Conservation (phyloP, 2,797 vertebrate species). For the Dicrostonyx torquatus region DNA sequence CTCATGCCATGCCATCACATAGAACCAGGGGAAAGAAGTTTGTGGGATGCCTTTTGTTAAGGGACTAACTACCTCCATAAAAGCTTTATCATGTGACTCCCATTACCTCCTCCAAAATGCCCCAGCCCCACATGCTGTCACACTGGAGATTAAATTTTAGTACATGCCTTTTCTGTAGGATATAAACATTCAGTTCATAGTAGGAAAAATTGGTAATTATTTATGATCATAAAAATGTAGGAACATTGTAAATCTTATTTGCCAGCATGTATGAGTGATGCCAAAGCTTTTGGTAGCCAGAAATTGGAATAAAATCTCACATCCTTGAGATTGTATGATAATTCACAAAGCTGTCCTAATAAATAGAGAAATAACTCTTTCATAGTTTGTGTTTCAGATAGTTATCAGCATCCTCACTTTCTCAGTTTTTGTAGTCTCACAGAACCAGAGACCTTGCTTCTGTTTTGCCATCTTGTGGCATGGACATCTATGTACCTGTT, state of each 20-base stretch:
- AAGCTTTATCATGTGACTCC: neutral
- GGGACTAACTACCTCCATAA: neutral
- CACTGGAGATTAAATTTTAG: neutral
- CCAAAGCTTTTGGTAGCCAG: neutral
- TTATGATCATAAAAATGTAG: slow-evolving; percentile 9
- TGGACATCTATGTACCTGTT: neutral
- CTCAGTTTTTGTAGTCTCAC: neutral
- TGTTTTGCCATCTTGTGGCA: neutral
- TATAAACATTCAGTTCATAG: neutral
- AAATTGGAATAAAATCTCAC: neutral
- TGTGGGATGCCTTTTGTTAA: neutral
- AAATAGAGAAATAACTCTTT: neutral
- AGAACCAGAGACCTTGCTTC: neutral
- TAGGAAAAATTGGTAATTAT: neutral
- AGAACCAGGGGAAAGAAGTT: neutral
- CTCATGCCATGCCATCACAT: neutral
- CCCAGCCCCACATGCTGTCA: neutral
- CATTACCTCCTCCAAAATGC: neutral
- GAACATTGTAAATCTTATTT: neutral
- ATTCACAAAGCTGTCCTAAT: neutral
- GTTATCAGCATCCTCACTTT: neutral
- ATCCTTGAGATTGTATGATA: neutral
- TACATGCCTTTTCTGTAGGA: neutral
- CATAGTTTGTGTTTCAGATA: neutral
- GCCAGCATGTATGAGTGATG: neutral